Conservation (phyloP, 2,888 invertebrate genomes). For the Trimorus sp. region DNA sequence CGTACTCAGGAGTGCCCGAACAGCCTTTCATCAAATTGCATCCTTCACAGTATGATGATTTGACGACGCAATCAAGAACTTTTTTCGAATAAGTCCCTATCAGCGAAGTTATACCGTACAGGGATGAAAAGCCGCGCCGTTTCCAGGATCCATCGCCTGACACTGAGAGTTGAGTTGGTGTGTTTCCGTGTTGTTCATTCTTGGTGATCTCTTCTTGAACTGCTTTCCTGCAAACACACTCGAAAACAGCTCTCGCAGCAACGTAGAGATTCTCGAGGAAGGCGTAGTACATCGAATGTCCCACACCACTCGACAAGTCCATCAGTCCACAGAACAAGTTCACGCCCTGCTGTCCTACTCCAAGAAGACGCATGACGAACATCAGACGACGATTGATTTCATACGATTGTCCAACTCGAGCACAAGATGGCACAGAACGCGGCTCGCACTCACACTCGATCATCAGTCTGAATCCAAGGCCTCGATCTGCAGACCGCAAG, state of each 20-base stretch:
- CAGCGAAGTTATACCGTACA: constrained; percentile 16
- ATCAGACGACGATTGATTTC: constrained; percentile 69
- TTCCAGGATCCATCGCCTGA: constrained; percentile 31
- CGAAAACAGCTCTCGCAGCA: constrained; percentile 26
- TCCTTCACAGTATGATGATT: constrained; percentile 1
- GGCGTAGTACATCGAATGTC: constrained; percentile 42
- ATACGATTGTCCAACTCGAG: constrained; percentile 58
- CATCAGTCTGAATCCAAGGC: constrained; percentile 67
- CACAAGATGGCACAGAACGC: constrained; percentile 62
- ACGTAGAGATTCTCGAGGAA: constrained; percentile 37
- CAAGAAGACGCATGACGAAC: constrained; percentile 68
- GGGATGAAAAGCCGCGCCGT: constrained; percentile 17
- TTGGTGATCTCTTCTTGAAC: constrained; percentile 49
- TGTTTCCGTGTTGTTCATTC: constrained; percentile 23
- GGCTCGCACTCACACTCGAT: constrained; percentile 51
- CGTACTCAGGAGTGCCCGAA: background rate
- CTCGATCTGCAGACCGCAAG: constrained; percentile 23
- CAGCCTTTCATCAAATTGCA: background rate
- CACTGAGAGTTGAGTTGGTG: constrained; percentile 2
- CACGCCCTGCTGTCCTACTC: constrained; percentile 64
- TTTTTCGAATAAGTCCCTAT: constrained; percentile 5
- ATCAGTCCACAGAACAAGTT: constrained; percentile 68
- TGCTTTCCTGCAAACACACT: constrained; percentile 28
- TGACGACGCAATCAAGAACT: constrained; percentile 6
- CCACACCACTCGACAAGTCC: constrained; percentile 59